Evolutionary conservation across 2,797 vertebrate genomes (phyloP).

Genomic region (Pangasius mekongensis): DNA sequence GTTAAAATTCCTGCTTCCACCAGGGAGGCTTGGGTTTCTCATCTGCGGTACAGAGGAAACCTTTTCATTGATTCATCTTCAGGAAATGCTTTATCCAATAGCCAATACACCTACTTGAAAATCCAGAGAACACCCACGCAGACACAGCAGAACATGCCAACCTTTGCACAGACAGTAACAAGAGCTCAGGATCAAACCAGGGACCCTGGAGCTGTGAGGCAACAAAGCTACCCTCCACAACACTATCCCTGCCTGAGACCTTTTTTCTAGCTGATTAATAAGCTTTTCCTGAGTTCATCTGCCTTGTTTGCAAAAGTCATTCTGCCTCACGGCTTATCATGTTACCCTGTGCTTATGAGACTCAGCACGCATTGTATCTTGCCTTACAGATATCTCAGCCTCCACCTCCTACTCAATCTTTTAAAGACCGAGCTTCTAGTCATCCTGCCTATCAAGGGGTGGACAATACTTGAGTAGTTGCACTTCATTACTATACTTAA

Average conservation of each 20-base stretch:
- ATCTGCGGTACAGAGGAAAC: background rate
- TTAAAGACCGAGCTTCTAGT: background rate
- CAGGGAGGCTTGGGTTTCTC: background rate
- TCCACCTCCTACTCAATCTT: background rate
- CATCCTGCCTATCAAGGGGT: background rate
- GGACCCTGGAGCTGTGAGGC: background rate
- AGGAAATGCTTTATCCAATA: background rate
- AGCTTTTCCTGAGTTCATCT: background rate
- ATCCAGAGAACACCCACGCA: background rate
- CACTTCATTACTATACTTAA: no score
- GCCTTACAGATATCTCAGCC: conserved; percentile 2
- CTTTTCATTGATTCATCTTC: conserved; percentile 9
- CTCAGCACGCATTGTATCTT: background rate
- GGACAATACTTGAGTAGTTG: background rate
- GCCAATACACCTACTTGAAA: background rate
- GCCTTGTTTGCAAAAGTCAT: background rate
- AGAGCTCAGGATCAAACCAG: conserved; percentile 2
- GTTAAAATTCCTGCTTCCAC: background rate
- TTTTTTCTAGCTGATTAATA: background rate
- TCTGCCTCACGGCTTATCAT: conserved; percentile 1
- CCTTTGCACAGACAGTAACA: background rate
- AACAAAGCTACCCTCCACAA: background rate
- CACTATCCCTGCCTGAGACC: background rate
- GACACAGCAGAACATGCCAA: background rate
- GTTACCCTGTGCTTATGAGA: background rate